These are phyloP conservation scores for Eupithecia tripunctaria DNA, from an alignment of 2,888 invertebrate genomes.

Conservation along the genomic window DNA sequence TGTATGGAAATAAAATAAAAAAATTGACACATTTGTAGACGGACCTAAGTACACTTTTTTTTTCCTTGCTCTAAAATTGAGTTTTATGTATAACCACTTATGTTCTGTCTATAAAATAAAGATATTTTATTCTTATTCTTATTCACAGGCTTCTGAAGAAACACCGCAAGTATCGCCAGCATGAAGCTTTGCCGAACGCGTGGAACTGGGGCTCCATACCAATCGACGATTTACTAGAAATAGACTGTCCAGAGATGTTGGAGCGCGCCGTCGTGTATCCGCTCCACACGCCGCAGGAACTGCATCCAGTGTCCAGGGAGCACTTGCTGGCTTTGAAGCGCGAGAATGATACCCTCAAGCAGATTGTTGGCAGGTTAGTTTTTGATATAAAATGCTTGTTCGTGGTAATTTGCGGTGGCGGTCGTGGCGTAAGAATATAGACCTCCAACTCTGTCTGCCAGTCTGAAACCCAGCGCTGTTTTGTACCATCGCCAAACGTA, in stretches of 20 bases:
- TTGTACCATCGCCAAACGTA: too few species aligned
- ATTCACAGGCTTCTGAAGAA: constrained; percentile 59
- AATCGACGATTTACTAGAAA: constrained; percentile 70
- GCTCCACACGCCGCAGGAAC: constrained; percentile 71
- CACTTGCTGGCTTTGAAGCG: constrained; percentile 57
- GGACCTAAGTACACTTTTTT: too few species aligned
- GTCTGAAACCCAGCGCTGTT: too few species aligned
- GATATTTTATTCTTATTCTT: too few species aligned
- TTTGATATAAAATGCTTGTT: neutral
- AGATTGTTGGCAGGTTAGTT: constrained; percentile 63
- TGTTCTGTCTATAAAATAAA: too few species aligned
- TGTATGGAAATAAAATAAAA: too few species aligned
- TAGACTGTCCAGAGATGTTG: constrained; percentile 64
- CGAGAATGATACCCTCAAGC: constrained; percentile 65
- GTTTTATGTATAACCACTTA: too few species aligned
- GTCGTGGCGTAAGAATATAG: too few species aligned
- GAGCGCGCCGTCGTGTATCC: constrained; percentile 67
- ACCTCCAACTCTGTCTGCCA: too few species aligned
- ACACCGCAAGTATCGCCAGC: constrained; percentile 67
- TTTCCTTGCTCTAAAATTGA: too few species aligned
- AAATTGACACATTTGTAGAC: too few species aligned
- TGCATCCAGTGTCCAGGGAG: constrained; percentile 58
- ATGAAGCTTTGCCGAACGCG: constrained; percentile 57
- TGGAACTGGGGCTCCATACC: constrained; percentile 74
- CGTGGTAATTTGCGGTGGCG: too few species aligned